Conservation (phyloP, 2,113 vertebrate genomes). For the Malurus melanocephalus region DNA sequence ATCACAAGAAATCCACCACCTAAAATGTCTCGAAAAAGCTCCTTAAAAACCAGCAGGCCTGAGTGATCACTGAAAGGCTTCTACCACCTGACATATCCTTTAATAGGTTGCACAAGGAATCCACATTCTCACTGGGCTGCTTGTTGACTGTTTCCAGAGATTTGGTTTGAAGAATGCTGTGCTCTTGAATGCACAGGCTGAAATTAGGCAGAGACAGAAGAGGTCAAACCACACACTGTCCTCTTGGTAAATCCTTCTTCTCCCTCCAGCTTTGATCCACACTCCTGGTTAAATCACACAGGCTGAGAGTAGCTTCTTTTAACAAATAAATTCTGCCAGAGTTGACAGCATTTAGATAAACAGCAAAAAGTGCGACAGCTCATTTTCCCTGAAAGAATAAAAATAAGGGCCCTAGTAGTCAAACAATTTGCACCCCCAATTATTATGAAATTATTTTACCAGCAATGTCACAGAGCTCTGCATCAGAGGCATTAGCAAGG, state of each 20-base stretch:
- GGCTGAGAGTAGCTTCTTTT: not conserved
- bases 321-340: not conserved
- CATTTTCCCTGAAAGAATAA: not conserved
- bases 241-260: not conserved
- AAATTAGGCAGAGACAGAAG: not conserved
- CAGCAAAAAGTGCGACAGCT: not conserved
- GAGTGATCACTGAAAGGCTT: not conserved
- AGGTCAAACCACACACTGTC: not conserved
- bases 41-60: not conserved
- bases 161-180: not conserved
- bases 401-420: not conserved
- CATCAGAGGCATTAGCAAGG: constrained; percentile 89
- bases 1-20: not conserved
- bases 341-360: not conserved
- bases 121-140: not conserved
- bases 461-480: constrained; percentile 96
- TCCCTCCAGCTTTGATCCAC: not conserved
- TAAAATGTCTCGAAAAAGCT: not conserved
- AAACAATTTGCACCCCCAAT: not conserved
- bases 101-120: not conserved
- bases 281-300: not conserved
- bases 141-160: not conserved
- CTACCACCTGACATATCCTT: not conserved
- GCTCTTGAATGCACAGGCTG: not conserved
- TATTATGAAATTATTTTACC: constrained; percentile 70